A percentile compares a stretch with the other conserved stretches of the same genome.
Conservation (phyloP, 2,888 invertebrate species). For the Ctena decussata region DNA sequence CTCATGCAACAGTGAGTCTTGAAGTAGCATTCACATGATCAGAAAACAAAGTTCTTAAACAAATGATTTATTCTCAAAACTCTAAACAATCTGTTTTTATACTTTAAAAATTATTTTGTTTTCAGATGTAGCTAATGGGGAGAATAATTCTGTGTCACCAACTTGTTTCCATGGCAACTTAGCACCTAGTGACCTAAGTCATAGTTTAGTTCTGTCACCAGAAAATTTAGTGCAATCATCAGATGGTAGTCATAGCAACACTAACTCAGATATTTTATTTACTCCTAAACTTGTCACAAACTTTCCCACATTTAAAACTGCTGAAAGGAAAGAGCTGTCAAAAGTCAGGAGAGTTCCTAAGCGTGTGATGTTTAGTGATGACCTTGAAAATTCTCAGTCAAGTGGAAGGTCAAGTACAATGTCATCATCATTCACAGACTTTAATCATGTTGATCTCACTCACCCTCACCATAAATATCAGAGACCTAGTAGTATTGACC, state of each 20-base stretch:
- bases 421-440: conserved; percentile 43
- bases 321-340: conserved; percentile 56
- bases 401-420: conserved; percentile 58
- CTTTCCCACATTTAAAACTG: conserved; percentile 52
- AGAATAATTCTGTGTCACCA: conserved; percentile 27
- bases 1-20: too few species aligned
- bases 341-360: conserved; percentile 49
- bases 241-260: conserved; percentile 17
- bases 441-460: neutral
- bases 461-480: neutral
- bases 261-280: neutral
- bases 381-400: conserved; percentile 57
- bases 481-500: neutral
- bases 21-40: too few species aligned
- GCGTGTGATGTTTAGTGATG: conserved; percentile 66
- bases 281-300: conserved; percentile 29
- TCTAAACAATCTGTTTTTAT: too few species aligned
- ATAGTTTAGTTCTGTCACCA: neutral
- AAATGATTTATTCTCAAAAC: too few species aligned
- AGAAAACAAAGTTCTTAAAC: too few species aligned
- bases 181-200: neutral
- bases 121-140: neutral
- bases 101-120: neutral
- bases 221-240: neutral
- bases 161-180: conserved; percentile 29